A percentile compares a stretch with the other conserved stretches of the same genome.
Evolutionary conservation across 2,888 invertebrate genomes (phyloP).

Genomic region (Germaria angustata): DNA sequence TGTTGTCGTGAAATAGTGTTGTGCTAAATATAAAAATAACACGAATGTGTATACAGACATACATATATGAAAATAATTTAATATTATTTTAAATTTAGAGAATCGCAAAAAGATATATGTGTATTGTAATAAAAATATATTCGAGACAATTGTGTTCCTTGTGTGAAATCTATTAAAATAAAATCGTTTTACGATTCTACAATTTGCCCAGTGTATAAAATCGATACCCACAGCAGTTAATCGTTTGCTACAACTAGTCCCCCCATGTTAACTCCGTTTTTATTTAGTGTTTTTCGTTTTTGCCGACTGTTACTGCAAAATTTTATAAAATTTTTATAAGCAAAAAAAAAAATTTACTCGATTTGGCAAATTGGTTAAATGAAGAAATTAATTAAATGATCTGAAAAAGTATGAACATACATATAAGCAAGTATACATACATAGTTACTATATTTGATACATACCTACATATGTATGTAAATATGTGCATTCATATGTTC

Average conservation of each 20-base stretch:
- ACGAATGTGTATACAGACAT: too few species aligned
- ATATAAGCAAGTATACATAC: neutral
- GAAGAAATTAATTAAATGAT: neutral
- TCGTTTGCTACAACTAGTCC: conserved; percentile 14
- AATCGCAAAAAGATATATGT: too few species aligned
- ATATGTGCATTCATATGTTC: neutral
- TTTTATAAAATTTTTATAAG: neutral
- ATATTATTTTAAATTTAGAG: neutral
- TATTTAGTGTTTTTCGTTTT: neutral
- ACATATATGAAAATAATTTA: too few species aligned
- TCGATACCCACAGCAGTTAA: conserved; percentile 22
- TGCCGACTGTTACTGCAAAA: conserved; percentile 39
- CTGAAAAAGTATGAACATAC: neutral
- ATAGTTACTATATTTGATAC: neutral
- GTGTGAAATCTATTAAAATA: neutral
- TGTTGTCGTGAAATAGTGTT: conserved; percentile 33
- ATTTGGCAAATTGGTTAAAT: neutral
- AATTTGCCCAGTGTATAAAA: conserved; percentile 9
- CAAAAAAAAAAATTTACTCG: neutral
- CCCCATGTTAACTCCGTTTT: conserved; percentile 20
- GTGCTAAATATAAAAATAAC: conserved; percentile 46
- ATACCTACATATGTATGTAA: neutral
- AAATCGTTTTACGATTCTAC: neutral
- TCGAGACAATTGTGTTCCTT: neutral
- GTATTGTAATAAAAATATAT: neutral